Conservation (phyloP, 2,797 vertebrate genomes). For the Typhlichthys eigenmanni region DNA sequence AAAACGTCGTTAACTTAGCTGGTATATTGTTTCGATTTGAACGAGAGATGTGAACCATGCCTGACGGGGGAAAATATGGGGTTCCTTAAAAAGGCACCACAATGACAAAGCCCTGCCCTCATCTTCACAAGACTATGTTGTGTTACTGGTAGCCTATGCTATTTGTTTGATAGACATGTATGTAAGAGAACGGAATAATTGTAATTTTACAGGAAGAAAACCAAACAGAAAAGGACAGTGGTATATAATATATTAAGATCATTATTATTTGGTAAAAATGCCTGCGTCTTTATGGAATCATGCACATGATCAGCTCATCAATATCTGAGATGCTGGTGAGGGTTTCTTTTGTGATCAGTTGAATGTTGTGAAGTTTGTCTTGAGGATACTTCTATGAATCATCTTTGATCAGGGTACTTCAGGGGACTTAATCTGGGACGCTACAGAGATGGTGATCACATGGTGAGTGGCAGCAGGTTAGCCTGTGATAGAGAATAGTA, state of each 20-base stretch:
- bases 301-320: constrained; percentile 30
- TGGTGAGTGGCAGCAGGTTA: constrained; percentile 55
- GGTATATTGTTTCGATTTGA: neutral
- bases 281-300: constrained; percentile 39
- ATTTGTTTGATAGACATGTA: constrained; percentile 36
- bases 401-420: constrained; percentile 55
- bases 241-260: constrained; percentile 13
- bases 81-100: constrained; percentile 68
- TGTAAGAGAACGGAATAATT: neutral
- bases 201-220: neutral
- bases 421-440: constrained; percentile 42
- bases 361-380: constrained; percentile 34
- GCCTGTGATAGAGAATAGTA: constrained; percentile 5
- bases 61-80: constrained; percentile 13
- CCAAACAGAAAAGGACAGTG: constrained; percentile 2
- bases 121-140: constrained; percentile 50
- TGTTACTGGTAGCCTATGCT: constrained; percentile 33
- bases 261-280: constrained; percentile 10
- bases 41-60: neutral
- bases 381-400: constrained; percentile 32
- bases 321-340: constrained; percentile 39
- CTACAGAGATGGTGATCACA: constrained; percentile 65
- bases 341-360: constrained; percentile 38
- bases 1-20: neutral
- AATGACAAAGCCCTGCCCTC: constrained; percentile 76